Evolutionary conservation across 2,113 vertebrate genomes (phyloP), one percentile per base, ranked within the genome.

Genomic region (Andinoacara biseriatus): DNA sequence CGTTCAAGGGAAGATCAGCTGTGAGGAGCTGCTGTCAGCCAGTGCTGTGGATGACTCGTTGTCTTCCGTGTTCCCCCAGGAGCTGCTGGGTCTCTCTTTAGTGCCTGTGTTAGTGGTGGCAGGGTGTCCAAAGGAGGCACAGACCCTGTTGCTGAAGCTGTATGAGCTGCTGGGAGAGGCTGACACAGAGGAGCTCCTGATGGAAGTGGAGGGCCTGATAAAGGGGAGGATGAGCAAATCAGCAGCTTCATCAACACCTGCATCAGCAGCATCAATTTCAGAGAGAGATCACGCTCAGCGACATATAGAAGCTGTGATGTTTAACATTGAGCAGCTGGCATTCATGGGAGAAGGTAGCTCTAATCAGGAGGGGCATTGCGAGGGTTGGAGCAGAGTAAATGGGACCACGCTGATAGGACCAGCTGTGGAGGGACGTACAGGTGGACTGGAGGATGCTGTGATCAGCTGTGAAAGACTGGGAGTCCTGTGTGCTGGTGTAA

Each of bases 1-100:
- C n/a, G 57, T 92, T 57, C 86, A 86, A 3, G 86, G 65, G 56
- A 94, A 94, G 7, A 46, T 92, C 72, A 96, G 90, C 49, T 98
- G 97, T 85, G 61, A 29, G 2, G 91, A 89, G 17, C 86, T 98
- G 58, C 78, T 87, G 57, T 95, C 95, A 1, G 91, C 87, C 0
- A 82, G 94, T 78, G 82, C 96, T 1, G 86, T 95, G 24, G 91
- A 93, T 7, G 96, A 96, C 58, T 8, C 82, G 1, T 75, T 76
- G 8, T 88, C 96, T 24, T 91, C 94, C 0, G 52, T 54, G 3
- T 91, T 93, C 26, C 93, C 96, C 43, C 95, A 93, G 5, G 93
- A 95, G 63, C 87, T 98, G 78, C 86, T 97, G 81, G 94, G 94
- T 0, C 92, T 97, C 1, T 90, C 96, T 29, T 59, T 98, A 59